Evolutionary conservation across 2,888 invertebrate species (phyloP), one percentile per base, ranked within the genome.

Genomic region (Danaus chrysippus): DNA sequence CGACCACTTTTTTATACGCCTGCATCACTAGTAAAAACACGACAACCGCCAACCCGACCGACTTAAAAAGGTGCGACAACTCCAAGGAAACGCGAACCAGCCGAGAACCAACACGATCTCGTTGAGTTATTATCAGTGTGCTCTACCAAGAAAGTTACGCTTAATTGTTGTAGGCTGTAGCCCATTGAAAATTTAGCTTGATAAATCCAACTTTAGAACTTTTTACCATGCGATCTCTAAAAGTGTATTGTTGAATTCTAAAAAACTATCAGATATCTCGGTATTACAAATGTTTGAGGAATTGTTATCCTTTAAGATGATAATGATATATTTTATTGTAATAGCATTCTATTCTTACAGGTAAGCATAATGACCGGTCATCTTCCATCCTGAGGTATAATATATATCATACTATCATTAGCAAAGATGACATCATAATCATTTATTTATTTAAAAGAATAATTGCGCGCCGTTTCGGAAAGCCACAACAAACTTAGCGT

Each of bases 21-120:
- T 89, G 91, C 91, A 90, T 88, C 86, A 84, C 88, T 87, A 87
- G 87, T 84, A 86, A 86, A 85, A 87, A 88, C 86, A 84, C 79
- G 83, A 82, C 82, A 81, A 78, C 81, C 78, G 73, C 76, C 83
- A 87, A 78, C 81, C 23, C 87, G 75, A 75, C 83, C 79, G 71
- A 77, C 78, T 83, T 75, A 77, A 79, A 83, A 82, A 81, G 80
- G 75, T 79, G 76, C 81, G 74, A 75, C 80, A 81, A 79, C 77
- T 78, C 73, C 72, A 76, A 73, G 77, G 76, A 79, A 81, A 78
- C 74, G 76, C 68, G 69, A 80, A 75, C 76, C 73, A 75, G 79
- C 78, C 74, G 75, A 68, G 71, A 71, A 73, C 78, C 71, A 62
- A 73, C 73, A 70, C 77, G 71, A 83, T 79, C 80, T 77, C 67